Conservation (phyloP, 1,140 invertebrate species). For the Archivesica marissinica region DNA sequence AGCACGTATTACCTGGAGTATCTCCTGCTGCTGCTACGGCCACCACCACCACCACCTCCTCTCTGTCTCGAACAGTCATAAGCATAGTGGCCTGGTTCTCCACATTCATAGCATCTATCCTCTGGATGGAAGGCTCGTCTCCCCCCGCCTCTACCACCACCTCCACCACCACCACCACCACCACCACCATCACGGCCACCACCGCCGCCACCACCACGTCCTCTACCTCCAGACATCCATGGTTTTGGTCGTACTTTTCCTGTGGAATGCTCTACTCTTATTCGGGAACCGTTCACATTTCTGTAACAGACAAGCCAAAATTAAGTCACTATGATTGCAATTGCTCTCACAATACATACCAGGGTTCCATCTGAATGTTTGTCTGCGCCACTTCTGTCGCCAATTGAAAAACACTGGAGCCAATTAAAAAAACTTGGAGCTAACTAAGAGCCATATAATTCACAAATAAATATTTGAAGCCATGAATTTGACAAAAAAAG, state of each 20-base stretch:
- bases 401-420: no score
- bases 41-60: constrained; percentile 15
- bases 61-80: constrained; percentile 88
- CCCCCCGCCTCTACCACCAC: constrained; percentile 44
- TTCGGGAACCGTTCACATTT: constrained; percentile 93
- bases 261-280: constrained; percentile 96
- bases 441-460: no score
- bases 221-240: constrained; percentile 77
- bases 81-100: constrained; percentile 95
- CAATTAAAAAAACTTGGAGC: no score
- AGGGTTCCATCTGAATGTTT: no score
- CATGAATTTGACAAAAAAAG: no score
- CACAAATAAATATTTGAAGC: no score
- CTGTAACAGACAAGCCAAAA: constrained; percentile 82
- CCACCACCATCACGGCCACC: constrained; percentile 58
- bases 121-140: constrained; percentile 88
- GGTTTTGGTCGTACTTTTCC: constrained; percentile 87
- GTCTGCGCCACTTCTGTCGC: no score
- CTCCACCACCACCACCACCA: constrained; percentile 66
- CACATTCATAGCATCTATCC: constrained; percentile 96
- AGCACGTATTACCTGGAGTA: constrained; percentile 60
- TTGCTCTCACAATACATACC: no score
- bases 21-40: constrained; percentile 57
- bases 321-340: no score
- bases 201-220: constrained; percentile 51